Percentiles rank a stretch among this genome's conserved stretches.
Conservation (phyloP, 92 coral and sea anemone genomes). For the Isaurus tuberculatus region DNA sequence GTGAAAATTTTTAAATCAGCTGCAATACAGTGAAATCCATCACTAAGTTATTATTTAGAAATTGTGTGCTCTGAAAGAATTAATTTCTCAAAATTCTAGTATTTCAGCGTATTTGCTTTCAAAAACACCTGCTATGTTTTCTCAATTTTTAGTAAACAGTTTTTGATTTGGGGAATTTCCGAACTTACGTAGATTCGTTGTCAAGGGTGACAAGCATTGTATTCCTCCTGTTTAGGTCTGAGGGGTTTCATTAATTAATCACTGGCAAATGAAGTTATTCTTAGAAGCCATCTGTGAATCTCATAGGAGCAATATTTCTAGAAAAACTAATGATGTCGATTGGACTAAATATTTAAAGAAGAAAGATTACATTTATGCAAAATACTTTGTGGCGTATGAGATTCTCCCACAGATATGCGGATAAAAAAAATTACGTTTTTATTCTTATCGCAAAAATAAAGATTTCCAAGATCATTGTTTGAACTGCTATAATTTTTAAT, state of each 20-base stretch:
- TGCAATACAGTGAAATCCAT: too few species aligned
- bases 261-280: constrained; percentile 49
- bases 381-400: constrained; percentile 39
- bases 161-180: constrained; percentile 21
- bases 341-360: constrained; percentile 77
- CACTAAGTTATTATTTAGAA: background rate
- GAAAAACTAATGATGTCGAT: constrained; percentile 61
- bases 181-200: constrained; percentile 31
- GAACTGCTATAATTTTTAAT: background rate
- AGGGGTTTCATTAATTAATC: constrained; percentile 31
- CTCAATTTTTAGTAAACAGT: constrained; percentile 35
- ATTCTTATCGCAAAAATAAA: background rate
- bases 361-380: constrained; percentile 33
- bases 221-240: background rate
- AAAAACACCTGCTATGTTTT: constrained; percentile 32
- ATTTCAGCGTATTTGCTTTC: constrained; percentile 22
- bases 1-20: background rate
- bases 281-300: constrained; percentile 47
- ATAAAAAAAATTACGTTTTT: constrained; percentile 13
- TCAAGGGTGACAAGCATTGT: constrained; percentile 21
- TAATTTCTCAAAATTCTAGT: background rate
- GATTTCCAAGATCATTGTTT: background rate
- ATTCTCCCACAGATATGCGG: constrained; percentile 40
- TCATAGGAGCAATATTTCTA: constrained; percentile 66
- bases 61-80: constrained; percentile 10